These are phyloP conservation scores for Phaenicophaeus curvirostris DNA, from an alignment of 2,797 vertebrate species.

Conservation along the genomic window DNA sequence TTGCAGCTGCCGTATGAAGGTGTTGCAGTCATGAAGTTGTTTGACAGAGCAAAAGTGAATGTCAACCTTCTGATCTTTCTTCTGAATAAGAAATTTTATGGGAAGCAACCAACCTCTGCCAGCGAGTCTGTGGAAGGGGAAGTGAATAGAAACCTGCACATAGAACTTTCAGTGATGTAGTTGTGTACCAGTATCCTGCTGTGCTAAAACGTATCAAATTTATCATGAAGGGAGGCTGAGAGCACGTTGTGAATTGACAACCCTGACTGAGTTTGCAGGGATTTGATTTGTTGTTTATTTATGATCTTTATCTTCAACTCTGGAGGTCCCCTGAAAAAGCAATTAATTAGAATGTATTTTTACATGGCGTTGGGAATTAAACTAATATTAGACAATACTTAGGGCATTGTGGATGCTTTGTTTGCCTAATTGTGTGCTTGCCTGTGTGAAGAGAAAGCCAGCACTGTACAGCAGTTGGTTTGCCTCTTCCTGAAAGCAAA, in stretches of 20 bases:
- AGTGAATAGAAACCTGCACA: not conserved
- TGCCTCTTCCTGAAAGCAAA: no score
- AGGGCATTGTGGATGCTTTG: not conserved
- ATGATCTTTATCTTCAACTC: not conserved
- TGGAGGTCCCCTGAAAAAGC: not conserved
- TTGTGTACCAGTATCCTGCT: not conserved
- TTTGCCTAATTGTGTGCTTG: not conserved
- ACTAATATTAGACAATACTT: conserved; percentile 10
- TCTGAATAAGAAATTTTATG: conserved; percentile 99
- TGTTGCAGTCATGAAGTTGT: conserved; percentile 96
- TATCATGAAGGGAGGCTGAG: not conserved
- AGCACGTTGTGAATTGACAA: not conserved
- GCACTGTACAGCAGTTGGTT: not conserved
- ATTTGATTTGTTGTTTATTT: conserved; percentile 14
- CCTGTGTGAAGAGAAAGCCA: not conserved
- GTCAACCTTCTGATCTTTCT: conserved; percentile 99
- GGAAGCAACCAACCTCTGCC: conserved; percentile 79
- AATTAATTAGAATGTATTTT: conserved; percentile 23
- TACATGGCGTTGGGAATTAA: conserved; percentile 12
- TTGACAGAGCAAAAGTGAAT: conserved; percentile 93
- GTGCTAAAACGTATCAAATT: not conserved
- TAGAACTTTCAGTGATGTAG: not conserved
- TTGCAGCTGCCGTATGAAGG: conserved; percentile 98
- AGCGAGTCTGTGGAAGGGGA: not conserved
- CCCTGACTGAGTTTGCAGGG: not conserved